phyloP scores from a whole-genome alignment of 2,797 vertebrate species.

The Melanotaenia maccullochi region DNA sequence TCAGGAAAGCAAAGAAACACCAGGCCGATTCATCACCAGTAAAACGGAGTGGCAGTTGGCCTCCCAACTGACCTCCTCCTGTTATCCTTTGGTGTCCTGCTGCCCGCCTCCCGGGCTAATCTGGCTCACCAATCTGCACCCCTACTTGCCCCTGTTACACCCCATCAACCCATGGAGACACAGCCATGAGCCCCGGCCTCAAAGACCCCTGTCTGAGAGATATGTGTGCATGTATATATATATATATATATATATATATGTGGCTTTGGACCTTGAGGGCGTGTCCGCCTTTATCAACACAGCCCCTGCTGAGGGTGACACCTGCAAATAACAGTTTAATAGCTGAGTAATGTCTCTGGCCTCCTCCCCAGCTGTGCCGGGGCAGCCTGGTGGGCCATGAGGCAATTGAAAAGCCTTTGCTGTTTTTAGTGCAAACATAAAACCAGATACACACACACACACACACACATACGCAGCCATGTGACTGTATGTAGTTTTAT shows the following conservation, averaged over 20 bases:
- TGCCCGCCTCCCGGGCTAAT: slow-evolving; percentile 32
- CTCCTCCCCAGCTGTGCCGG: slow-evolving; percentile 65
- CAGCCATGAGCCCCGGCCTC: slow-evolving; percentile 39
- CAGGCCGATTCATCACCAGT: slow-evolving; percentile 57
- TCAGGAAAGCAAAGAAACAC: neutral
- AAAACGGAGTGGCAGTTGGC: slow-evolving; percentile 61
- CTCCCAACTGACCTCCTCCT: slow-evolving; percentile 40
- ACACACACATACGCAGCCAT: slow-evolving; percentile 23
- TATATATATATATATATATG: slow-evolving; percentile 4
- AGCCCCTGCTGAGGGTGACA: slow-evolving; percentile 75
- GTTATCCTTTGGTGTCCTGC: slow-evolving; percentile 51
- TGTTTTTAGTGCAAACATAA: slow-evolving; percentile 33
- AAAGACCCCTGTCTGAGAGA: slow-evolving; percentile 44
- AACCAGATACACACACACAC: slow-evolving; percentile 31
- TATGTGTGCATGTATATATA: slow-evolving; percentile 22
- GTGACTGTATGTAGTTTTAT: slow-evolving; percentile 19
- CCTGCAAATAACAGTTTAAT: slow-evolving; percentile 79
- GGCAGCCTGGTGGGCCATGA: slow-evolving; percentile 47
- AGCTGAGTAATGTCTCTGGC: slow-evolving; percentile 74
- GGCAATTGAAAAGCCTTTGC: slow-evolving; percentile 57
- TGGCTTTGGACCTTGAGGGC: slow-evolving; percentile 61
- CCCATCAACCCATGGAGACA: slow-evolving; percentile 49
- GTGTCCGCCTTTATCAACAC: slow-evolving; percentile 62
- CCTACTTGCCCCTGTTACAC: slow-evolving; percentile 46
- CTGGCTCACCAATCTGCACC: slow-evolving; percentile 46